phyloP scores from a whole-genome alignment of 2,888 invertebrate species.

The Drosophila paracracens region DNA sequence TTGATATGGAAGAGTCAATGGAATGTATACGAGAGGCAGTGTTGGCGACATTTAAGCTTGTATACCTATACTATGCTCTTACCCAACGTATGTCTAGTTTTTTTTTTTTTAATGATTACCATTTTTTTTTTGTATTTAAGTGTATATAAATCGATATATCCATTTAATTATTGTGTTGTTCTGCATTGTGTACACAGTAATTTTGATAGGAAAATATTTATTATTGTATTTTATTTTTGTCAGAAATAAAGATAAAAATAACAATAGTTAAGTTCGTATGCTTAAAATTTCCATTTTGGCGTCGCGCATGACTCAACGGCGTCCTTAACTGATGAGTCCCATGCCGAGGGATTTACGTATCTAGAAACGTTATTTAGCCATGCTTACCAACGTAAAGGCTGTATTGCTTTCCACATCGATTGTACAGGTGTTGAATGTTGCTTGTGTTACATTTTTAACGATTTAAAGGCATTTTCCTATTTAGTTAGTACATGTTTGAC shows the following conservation, averaged over 20 bases:
- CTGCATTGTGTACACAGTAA: slow-evolving; percentile 6
- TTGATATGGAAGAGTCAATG: slow-evolving; percentile 16
- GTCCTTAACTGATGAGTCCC: background rate
- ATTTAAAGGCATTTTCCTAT: too few species aligned
- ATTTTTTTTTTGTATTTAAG: slow-evolving; percentile 5
- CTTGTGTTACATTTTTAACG: too few species aligned
- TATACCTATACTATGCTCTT: slow-evolving; percentile 18
- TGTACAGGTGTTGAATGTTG: too few species aligned
- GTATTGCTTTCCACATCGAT: too few species aligned
- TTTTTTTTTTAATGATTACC: slow-evolving; percentile 11
- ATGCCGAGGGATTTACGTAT: too few species aligned
- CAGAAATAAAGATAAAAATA: slow-evolving; percentile 1
- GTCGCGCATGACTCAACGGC: background rate
- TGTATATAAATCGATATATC: slow-evolving; percentile 37
- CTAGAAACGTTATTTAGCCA: too few species aligned
- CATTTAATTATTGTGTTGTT: slow-evolving; percentile 14
- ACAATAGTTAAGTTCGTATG: background rate
- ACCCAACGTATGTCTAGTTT: background rate
- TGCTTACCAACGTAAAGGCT: too few species aligned
- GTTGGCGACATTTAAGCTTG: background rate
- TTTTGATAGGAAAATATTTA: slow-evolving; percentile 21
- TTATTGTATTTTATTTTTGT: background rate
- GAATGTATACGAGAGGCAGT: slow-evolving; percentile 17
- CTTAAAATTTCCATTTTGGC: background rate
- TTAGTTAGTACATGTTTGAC: too few species aligned